phyloP scores from a whole-genome alignment of 2,888 invertebrate genomes.

The Tetropium fuscum region DNA sequence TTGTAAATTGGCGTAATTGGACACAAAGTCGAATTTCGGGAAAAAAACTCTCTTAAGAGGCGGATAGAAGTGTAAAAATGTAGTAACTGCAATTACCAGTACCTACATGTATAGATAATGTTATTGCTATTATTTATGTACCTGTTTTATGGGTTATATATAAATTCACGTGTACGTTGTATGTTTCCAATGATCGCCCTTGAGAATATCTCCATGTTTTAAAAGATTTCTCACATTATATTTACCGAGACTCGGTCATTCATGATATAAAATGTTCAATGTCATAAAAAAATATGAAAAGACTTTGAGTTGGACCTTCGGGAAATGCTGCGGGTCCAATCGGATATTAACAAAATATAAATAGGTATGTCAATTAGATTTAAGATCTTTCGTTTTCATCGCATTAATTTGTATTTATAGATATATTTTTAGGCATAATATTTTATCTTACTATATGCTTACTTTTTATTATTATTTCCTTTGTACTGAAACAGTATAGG shows the following conservation, averaged over 20 bases:
- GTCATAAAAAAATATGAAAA: conserved; percentile 15
- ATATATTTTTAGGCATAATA: neutral
- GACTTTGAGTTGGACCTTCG: neutral
- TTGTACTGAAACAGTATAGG: too few relatives aligned
- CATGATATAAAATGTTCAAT: conserved; percentile 15
- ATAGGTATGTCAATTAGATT: too few relatives aligned
- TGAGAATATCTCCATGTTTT: conserved; percentile 8
- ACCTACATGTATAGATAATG: neutral
- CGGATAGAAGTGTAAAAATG: too few relatives aligned
- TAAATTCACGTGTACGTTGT: neutral
- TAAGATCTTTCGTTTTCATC: too few relatives aligned
- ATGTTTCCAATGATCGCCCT: neutral
- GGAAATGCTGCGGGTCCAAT: neutral
- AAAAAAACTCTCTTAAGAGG: too few relatives aligned
- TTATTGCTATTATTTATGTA: neutral
- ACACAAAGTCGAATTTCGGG: too few relatives aligned
- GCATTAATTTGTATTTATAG: too few relatives aligned
- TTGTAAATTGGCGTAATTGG: too few relatives aligned
- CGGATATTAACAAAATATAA: neutral
- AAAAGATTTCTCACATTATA: conserved; percentile 13
- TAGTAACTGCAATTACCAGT: too few relatives aligned
- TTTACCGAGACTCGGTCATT: conserved; percentile 8
- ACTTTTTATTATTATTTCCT: neutral
- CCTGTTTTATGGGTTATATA: neutral
- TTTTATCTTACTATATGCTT: neutral